Base-by-base conservation (phyloP, 2,888 invertebrate genomes). In the Bruchidius siliquastri region DNA sequence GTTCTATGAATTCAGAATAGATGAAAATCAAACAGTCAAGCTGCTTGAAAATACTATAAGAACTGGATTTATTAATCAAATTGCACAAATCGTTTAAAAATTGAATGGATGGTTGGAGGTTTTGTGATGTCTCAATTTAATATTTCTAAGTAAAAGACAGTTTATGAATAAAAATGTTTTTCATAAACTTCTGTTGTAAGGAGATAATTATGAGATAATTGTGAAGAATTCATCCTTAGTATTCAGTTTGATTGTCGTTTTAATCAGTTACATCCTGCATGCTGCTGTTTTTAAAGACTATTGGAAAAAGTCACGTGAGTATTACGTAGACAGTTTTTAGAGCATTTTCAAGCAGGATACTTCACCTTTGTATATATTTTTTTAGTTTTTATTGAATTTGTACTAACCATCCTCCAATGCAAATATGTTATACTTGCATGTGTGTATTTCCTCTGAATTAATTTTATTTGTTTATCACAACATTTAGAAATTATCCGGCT, bases 301-400 rank as follows among this genome's bases (percentile, higher is more conserved):
- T 75, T 84, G 84, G 83, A 84, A 83, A 81, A 85, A 83, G 82
- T 79, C 77, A 66, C 85, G 85, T 85, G 83, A 85, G 85, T 85
- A 85, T 78, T 67, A 26, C 21, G 70, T 74, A 74, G 72, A 69
- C 76, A 72, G 77, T 79, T 79, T 80, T 78, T 77, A 78, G 75
- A 78, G 77, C 79, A 79, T 80, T 80, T 32, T 75, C 77, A 76
- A 77, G 77, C 76, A 22, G 30, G 10, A n/a, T 22, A 26, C 30
- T 68, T 49, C 30, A 22, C 22, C 69, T 22, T 67, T 71, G 20
- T 74, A 72, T 67, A 67, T 21, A 2, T 4, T 67, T 67, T 20
- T 67, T 2, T 67, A 4, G 20, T 67, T 20, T 67, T 67, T 10
- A 26, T 26, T 26, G 26, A 26, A 2, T 8, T 26, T 26, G 26